Base-by-base conservation (phyloP, 2,113 vertebrate species). In the Oryzias melastigma region DNA sequence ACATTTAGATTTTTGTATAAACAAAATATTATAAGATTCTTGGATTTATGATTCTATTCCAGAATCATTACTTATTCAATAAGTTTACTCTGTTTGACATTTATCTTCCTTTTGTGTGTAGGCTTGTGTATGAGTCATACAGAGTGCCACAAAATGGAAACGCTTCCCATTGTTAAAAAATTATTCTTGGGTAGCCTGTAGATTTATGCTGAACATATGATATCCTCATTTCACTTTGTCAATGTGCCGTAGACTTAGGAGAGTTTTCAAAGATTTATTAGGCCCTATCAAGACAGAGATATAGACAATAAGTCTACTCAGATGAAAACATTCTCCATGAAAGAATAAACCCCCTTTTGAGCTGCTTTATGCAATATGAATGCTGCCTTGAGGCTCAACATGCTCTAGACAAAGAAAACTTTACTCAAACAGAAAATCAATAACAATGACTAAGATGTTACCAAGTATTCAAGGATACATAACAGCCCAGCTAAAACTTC, bases 281-380 rank as follows among this genome's bases (percentile, higher is more conserved):
- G 52, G 19, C 65, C 22, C 20, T 45, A 52, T 62, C 52, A 44
- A 58, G 48, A 65, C 18, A 52, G 55, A 20, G 58, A 65, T 53
- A 14, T 61, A 64, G 44, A 48, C 17, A 59, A 42, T 43, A 51
- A 69, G 67, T 35, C 18, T 48, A 20, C 65, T 65, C 64, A 16
- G 60, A 64, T 57, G 22, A 43, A 43, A 72, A 54, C 18, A 57
- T 64, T 58, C 42, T 8, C 42, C 47, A 53, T 64, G 42, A 78
- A 78, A 67, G 48, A 68, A 58, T 65, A 58, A 54, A 52, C 48
- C 51, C 52, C 60, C 61, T 45, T 59, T 41, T 45, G 20, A 49
- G 65, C 71, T 81, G 67, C 47, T 66, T 14, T 46, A 40, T 76
- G 63, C 60, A 80, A 80, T 84, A 82, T 80, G 67, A 80, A 80